Percentiles rank a stretch among this genome's conserved stretches.
Evolutionary conservation across 2,797 vertebrate genomes (phyloP).

Genomic region (Gymnothorax reevesii): DNA sequence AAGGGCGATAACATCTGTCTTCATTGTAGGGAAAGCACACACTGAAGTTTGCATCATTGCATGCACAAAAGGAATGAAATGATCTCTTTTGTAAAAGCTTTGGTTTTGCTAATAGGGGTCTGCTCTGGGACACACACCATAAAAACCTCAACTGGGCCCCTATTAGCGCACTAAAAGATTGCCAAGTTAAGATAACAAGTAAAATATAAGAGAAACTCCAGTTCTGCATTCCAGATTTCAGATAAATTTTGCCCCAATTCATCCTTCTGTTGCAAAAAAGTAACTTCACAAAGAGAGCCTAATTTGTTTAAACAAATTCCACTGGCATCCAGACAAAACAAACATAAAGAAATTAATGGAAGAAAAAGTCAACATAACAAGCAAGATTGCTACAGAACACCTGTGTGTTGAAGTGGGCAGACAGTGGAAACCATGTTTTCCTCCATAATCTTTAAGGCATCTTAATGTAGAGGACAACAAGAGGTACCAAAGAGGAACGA

Average conservation of each 20-base stretch:
- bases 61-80: not conserved
- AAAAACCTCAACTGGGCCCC: not conserved
- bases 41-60: not conserved
- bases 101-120: not conserved
- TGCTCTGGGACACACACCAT: not conserved
- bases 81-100: conserved; percentile 4
- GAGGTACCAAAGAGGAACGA: not conserved
- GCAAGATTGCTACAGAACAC: not conserved
- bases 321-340: not conserved
- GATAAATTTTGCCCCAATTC: not conserved
- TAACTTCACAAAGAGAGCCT: not conserved
- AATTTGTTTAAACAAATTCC: conserved; percentile 10
- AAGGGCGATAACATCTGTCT: not conserved
- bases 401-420: not conserved
- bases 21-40: not conserved
- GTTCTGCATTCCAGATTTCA: not conserved
- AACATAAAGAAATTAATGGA: not conserved
- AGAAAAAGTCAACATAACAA: not conserved
- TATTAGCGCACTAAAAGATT: not conserved
- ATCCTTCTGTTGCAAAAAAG: conserved; percentile 14
- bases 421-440: not conserved
- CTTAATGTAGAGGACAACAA: not conserved
- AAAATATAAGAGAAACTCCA: not conserved
- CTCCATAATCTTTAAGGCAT: not conserved
- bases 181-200: conserved; percentile 2